Evolutionary conservation across 2,113 vertebrate species (phyloP), one percentile per base, ranked within the genome.

Genomic region (Gracilinanus agilis): DNA sequence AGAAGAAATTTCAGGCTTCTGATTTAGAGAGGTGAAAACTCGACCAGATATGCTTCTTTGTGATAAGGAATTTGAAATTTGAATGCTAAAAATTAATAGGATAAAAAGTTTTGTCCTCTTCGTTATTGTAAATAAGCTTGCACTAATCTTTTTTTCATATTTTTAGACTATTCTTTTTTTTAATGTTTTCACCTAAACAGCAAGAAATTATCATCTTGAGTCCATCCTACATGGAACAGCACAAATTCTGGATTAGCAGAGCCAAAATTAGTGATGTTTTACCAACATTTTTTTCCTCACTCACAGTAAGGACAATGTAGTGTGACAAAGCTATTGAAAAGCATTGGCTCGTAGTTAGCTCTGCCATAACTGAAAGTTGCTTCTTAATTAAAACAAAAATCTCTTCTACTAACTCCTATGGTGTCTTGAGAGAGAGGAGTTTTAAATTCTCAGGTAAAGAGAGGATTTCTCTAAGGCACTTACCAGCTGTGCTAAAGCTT

Each of bases 171-270:
- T 29, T 40, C 19, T 16, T 16, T 83, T 83, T 83, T 55, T 55
- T 56, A 55, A 90, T 29, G 90, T 55, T 23, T 88, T 44, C 91
- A 94, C 12, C 54, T 89, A 25, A 40, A 7, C 3, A 92, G 90
- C 58, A 90, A 89, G n/a, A 56, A 44, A 58, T 2, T 54, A 12
- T 24, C 56, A 91, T 53, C 3, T n/a, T 61, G 29, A 88, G 24
- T 23, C 21, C 23, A 61, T 29, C 56, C 19, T 55, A 90, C 29
- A 44, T 75, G 55, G 94, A 92, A 93, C 61, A 90, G 55, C 40
- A 88, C 90, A 94, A 96, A 23, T 95, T 94, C n/a, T n/a, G n/a
- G 93, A 92, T n/a, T 53, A 92, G 53, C 16, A 91, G 75, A 96
- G 91, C 61, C 95, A 56, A 92, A 54, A 92, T 34, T 9, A 13